Conservation (phyloP, 2,113 vertebrate species). For the pig (Sus scrofa) region DNA sequence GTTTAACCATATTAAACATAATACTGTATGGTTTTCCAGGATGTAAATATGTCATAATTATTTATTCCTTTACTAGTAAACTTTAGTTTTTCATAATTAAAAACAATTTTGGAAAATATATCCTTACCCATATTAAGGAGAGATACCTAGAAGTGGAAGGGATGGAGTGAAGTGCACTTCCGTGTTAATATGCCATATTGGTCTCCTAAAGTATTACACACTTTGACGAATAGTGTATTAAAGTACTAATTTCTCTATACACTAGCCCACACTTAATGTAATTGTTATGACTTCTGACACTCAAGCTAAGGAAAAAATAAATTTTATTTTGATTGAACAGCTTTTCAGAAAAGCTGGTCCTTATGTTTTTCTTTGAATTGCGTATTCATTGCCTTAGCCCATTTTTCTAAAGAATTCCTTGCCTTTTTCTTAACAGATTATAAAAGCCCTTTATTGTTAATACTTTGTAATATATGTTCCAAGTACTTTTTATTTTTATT, state of each 20-base stretch:
- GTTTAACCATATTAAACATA: too few relatives aligned
- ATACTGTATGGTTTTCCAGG: neutral
- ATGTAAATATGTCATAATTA: neutral
- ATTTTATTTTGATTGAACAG: neutral
- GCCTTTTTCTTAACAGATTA: conserved; percentile 6
- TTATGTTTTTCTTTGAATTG: conserved; percentile 23
- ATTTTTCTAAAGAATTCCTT: conserved; percentile 33
- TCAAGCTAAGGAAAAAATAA: conserved; percentile 46
- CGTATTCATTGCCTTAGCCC: neutral
- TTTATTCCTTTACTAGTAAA: neutral
- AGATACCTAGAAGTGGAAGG: neutral
- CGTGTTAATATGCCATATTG: neutral
- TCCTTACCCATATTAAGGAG: neutral
- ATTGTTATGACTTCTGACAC: conserved; percentile 27
- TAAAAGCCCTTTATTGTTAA: conserved; percentile 1
- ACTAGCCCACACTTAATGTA: neutral
- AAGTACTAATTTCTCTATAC: conserved; percentile 9
- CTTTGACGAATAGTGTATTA: neutral
- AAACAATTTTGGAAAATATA: conserved; percentile 32
- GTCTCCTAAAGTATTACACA: neutral
- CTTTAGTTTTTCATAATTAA: conserved; percentile 28
- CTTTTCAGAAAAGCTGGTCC: neutral
- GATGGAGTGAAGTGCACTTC: neutral
- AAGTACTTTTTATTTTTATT: neutral
- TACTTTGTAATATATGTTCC: neutral